Conservation (phyloP, 2,888 invertebrate genomes). For the Cryptus armator region DNA sequence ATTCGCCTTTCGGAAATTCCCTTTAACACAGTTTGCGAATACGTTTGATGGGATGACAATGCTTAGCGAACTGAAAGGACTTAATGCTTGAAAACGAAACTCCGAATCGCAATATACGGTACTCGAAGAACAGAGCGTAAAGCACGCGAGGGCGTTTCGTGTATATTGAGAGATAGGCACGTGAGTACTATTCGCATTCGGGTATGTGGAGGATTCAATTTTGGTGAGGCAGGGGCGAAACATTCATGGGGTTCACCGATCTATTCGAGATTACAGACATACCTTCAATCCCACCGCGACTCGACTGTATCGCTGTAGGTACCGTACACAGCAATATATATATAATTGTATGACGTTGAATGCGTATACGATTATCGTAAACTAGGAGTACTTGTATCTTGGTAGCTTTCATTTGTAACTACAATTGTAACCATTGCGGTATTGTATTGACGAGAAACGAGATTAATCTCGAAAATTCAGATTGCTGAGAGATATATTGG, state of each 20-base stretch:
- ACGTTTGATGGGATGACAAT: background rate
- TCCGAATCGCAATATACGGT: slow-evolving; percentile 1
- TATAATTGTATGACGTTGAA: slow-evolving; percentile 2
- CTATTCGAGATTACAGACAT: slow-evolving; percentile 49
- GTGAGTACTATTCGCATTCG: slow-evolving; percentile 34
- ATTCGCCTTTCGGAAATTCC: slow-evolving; percentile 1
- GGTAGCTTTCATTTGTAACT: slow-evolving; percentile 29
- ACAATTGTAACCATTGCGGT: too few relatives aligned
- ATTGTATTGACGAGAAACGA: slow-evolving; percentile 20
- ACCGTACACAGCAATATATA: background rate
- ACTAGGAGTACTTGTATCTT: background rate
- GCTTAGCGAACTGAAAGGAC: slow-evolving; percentile 22
- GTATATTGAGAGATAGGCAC: slow-evolving; percentile 17
- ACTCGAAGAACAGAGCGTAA: background rate
- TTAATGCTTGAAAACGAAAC: slow-evolving; percentile 36
- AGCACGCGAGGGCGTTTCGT: slow-evolving; percentile 35
- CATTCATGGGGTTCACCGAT: slow-evolving; percentile 40
- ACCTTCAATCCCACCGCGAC: slow-evolving; percentile 2
- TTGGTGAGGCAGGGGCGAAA: slow-evolving; percentile 37
- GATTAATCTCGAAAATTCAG: background rate
- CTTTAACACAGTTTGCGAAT: background rate
- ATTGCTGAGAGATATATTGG: background rate
- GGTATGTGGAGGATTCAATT: slow-evolving; percentile 53
- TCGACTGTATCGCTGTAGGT: background rate
- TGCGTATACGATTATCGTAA: slow-evolving; percentile 28